Base-by-base conservation (phyloP, 1,140 invertebrate species). In the Coboldia fuscipes region DNA sequence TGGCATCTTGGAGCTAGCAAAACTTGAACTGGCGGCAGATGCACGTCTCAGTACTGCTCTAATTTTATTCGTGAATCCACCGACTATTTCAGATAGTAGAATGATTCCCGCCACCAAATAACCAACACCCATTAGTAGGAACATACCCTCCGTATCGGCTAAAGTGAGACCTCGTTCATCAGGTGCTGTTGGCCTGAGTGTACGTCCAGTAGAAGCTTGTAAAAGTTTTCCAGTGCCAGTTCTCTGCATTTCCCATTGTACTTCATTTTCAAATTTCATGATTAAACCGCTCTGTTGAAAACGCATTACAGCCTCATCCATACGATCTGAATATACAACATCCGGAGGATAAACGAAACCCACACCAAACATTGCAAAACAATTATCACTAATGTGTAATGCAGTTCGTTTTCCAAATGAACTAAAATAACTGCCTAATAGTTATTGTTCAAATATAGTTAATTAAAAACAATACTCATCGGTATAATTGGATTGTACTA, bases 141-240 rank as follows among this genome's bases (percentile, higher is more conserved):
- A 81, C 71, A 78, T 80, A 5, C 76, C 76, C 56, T 77, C 72
- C 2, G 72, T 76, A 39, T 79, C 75, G 43, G 75, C 72, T 23
- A 78, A 54, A 1, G 69, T 70, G 16, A 81, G 43, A 29, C 70
- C 66, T 34, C 72, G 62, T 47, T 81, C 75, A 51, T 75, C 67
- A 10, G 60, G 49, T 36, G 57, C 44, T 35, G 59, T 37, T 39
- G 54, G 41, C 47, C 57, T 2, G 40, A 50, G 35, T 2, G 45
- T 37, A 12, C 33, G 40, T 2, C 37, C 43, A 6, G 50, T 42
- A 28, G 43, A 48, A 4, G 50, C 72, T 46, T 66, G 64, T 27
- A 75, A 42, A 18, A 69, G 42, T 45, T 61, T 64, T 33, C 70
- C 71, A 19, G 59, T 54, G 1, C 60, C 42, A 22, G 58, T 65